Base-by-base conservation (phyloP, 2,113 vertebrate genomes). In the Mionectes macconnelli region DNA sequence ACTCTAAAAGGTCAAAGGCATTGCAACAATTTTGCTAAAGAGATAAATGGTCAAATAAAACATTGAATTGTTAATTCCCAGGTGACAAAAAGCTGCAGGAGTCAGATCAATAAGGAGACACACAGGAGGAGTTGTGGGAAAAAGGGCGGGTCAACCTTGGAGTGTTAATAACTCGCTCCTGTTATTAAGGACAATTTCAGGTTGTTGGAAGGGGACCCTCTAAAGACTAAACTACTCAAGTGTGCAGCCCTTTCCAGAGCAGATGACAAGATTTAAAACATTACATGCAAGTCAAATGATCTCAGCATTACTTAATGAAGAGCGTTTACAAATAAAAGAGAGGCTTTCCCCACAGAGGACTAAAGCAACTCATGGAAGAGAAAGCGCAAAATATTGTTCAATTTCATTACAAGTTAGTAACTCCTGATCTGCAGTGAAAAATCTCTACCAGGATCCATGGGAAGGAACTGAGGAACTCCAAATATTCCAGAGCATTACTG, bases 1-100 rank as follows among this genome's bases (percentile, higher is more conserved):
- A 93, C 97, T 96, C 94, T 94, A 89, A 98, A 99, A 99, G 98
- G 98, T 98, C 98, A 98, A 95, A 97, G 96, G 97, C 93, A 97
- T 96, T 84, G 93, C 94, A 96, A 97, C 94, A 97, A 93, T 96
- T 97, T 96, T 97, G 93, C 94, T 97, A 97, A 98, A 98, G 95
- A 98, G 98, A 98, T 98, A 98, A 98, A 98, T 45, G 96, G 96
- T 96, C 96, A 96, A 97, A 96, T 97, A 97, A 98, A 98, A 98
- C 95, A 96, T 92, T 94, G 95, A 94, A 94, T 94, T 97, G 80
- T 89, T 98, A 97, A 98, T 98, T 98, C 94, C 96, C 94, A 92
- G 85, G 90, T 84, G 96, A 97, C 89, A 94, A 95, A 98, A 96
- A 93, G 84, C 93, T 88, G 83, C 91, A 80, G 44, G 94, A 94